phyloP scores from a whole-genome alignment of 1,140 invertebrate species.

The Drosophila auraria region DNA sequence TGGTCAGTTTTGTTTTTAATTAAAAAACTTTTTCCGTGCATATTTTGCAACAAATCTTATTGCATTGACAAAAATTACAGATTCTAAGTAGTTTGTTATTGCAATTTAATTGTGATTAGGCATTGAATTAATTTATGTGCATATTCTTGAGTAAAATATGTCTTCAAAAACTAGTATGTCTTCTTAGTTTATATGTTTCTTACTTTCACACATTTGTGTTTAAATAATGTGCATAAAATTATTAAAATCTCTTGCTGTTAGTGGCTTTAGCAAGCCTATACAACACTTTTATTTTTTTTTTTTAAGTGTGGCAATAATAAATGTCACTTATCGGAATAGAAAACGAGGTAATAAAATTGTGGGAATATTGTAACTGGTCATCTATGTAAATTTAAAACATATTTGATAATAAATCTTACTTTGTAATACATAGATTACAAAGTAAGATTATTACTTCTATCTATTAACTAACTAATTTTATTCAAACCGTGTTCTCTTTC shows the following conservation, averaged over 20 bases:
- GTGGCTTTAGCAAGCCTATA: too few species aligned
- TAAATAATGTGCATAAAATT: background rate
- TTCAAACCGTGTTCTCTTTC: too few species aligned
- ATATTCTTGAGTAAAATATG: background rate
- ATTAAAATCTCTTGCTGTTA: background rate
- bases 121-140: background rate
- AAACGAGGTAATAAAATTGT: background rate
- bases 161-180: background rate
- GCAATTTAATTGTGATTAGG: background rate
- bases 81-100: background rate
- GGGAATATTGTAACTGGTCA: background rate
- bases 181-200: background rate
- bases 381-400: background rate
- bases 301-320: background rate
- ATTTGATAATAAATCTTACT: background rate
- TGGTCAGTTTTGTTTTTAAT: background rate
- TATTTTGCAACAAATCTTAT: background rate
- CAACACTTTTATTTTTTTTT: background rate
- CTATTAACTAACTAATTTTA: background rate
- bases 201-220: background rate
- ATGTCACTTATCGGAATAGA: background rate
- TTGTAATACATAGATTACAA: too few species aligned
- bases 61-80: background rate
- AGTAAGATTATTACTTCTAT: background rate
- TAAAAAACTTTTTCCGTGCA: background rate